Percentiles rank a stretch among this genome's conserved stretches.
Evolutionary conservation across 1,140 invertebrate genomes (phyloP).

Genomic region (Listronotus oregonensis): DNA sequence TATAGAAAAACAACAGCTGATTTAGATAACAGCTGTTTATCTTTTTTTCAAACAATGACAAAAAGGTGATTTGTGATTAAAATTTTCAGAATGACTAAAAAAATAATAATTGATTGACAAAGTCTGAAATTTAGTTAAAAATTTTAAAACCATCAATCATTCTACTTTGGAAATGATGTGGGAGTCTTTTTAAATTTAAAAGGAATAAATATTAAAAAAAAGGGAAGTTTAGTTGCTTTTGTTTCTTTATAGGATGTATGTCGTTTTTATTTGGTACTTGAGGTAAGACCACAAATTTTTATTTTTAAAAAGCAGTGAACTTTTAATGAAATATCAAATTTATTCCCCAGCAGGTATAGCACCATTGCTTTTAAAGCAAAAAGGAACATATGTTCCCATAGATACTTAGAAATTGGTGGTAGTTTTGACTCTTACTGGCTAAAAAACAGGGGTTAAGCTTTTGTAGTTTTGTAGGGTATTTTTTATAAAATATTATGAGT

Average conservation of each 20-base stretch:
- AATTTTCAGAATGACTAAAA: neutral
- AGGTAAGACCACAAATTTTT: constrained; percentile 29
- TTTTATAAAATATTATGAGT: no score
- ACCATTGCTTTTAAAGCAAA: no score
- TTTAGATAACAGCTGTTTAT: constrained; percentile 16
- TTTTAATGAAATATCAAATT: neutral
- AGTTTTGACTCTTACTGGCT: no score
- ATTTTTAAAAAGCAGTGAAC: neutral
- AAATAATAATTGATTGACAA: neutral
- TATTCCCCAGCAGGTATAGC: no score
- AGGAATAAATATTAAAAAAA: constrained; percentile 46
- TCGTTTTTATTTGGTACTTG: constrained; percentile 52
- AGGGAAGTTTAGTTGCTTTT: constrained; percentile 43
- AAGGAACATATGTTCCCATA: no score
- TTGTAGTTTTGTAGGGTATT: no score
- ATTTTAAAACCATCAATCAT: constrained; percentile 38
- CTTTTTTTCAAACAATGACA: constrained; percentile 13
- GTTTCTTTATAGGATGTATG: constrained; percentile 46
- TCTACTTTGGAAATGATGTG: constrained; percentile 51
- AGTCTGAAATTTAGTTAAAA: neutral
- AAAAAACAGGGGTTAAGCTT: no score
- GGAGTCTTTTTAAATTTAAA: constrained; percentile 50
- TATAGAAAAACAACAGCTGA: no score
- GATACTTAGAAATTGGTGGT: no score
- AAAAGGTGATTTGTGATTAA: constrained; percentile 10